These are phyloP conservation scores for Amblyornis subalaris DNA, from an alignment of 2,113 vertebrate genomes.

Conservation along the genomic window DNA sequence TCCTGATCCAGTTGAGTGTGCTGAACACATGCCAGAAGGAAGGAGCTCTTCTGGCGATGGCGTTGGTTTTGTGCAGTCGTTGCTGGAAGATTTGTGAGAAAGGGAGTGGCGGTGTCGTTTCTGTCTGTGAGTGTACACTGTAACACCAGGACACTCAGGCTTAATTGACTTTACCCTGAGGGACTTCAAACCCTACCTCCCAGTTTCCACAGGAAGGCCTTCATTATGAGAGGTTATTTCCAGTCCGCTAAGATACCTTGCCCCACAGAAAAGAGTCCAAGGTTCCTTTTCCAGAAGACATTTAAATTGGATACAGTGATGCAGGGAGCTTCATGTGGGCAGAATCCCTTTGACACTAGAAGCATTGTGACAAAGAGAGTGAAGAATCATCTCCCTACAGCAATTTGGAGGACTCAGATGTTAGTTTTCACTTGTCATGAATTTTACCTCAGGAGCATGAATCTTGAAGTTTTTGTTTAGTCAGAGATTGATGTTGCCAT, in stretches of 20 bases:
- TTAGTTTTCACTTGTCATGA: background rate
- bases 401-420: background rate
- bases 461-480: background rate
- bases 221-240: background rate
- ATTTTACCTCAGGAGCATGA: background rate
- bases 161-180: background rate
- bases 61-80: accelerated
- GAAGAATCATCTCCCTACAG: background rate
- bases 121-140: background rate
- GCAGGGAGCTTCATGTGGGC: background rate
- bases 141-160: background rate
- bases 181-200: background rate
- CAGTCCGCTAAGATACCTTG: background rate
- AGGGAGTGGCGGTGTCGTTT: background rate
- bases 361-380: background rate
- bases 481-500: background rate
- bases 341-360: background rate
- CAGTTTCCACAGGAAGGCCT: background rate
- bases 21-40: background rate
- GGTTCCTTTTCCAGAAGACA: background rate
- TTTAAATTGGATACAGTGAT: background rate
- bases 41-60: background rate
- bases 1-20: background rate
- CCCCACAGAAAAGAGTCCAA: background rate
- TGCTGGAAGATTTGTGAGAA: background rate